These are phyloP conservation scores for Crypturellus tataupa DNA, from an alignment of 2,797 vertebrate species.

Conservation along the genomic window DNA sequence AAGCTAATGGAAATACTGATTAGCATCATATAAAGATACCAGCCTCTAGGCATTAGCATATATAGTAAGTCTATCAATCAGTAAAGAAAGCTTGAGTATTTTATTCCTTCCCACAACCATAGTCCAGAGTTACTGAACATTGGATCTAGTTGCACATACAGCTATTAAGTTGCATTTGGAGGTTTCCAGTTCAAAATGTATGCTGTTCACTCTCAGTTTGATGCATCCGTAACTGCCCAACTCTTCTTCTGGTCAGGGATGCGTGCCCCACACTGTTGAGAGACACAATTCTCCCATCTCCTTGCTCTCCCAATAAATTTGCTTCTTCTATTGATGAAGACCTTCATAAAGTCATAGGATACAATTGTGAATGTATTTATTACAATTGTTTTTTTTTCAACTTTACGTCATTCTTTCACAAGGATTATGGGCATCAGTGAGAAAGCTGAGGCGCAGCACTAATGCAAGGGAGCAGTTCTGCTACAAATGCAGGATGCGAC, in stretches of 20 bases:
- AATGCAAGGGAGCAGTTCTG: neutral
- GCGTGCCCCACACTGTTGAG: neutral
- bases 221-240: neutral
- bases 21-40: neutral
- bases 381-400: neutral
- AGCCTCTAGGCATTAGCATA: neutral
- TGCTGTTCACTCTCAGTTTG: neutral
- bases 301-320: neutral
- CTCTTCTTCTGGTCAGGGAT: neutral
- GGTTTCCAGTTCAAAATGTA: neutral
- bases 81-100: neutral
- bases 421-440: neutral
- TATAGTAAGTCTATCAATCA: conserved; percentile 18
- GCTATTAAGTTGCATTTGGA: neutral
- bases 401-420: neutral
- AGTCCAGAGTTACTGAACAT: neutral
- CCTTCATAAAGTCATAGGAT: neutral
- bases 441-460: fast-evolving
- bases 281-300: neutral
- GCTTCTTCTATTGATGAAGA: neutral
- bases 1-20: neutral
- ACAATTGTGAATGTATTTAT: neutral
- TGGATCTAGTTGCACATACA: conserved; percentile 38
- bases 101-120: neutral
- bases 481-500: neutral